phyloP scores from a whole-genome alignment of 2,797 vertebrate genomes.

The Phataginus tetradactyla region DNA sequence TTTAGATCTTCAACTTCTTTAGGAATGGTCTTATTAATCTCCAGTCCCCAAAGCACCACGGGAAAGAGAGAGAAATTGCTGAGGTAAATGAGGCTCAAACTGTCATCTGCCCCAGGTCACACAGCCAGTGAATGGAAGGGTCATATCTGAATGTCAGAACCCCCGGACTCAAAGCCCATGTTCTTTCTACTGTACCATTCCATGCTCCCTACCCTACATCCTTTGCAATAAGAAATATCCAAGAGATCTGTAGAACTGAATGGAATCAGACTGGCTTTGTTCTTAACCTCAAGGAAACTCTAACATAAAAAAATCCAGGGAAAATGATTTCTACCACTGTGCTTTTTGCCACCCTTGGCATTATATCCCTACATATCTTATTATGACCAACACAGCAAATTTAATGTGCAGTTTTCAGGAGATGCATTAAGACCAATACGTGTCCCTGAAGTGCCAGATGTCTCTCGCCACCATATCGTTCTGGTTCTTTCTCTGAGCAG shows the following conservation, averaged over 20 bases:
- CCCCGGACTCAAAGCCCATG: background rate
- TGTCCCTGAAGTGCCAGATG: background rate
- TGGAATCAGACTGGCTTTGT: background rate
- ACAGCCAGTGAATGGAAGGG: background rate
- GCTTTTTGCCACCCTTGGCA: background rate
- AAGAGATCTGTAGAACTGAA: slow-evolving; percentile 19
- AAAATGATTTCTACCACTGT: background rate
- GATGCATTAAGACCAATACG: background rate
- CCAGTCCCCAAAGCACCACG: background rate
- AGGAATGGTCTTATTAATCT: background rate
- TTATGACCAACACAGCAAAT: background rate
- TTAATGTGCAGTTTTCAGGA: background rate
- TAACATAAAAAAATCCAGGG: background rate
- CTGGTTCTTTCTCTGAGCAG: background rate
- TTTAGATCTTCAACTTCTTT: slow-evolving; percentile 11
- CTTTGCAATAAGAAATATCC: background rate
- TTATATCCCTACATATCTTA: background rate
- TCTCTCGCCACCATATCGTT: background rate
- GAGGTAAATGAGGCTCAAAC: background rate
- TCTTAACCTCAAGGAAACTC: background rate
- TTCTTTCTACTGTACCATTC: background rate
- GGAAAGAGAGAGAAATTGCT: background rate
- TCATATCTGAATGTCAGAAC: background rate
- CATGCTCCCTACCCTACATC: background rate
- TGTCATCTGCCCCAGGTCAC: background rate